phyloP scores from a whole-genome alignment of 2,888 invertebrate species.

The Philopedon plagiatum region DNA sequence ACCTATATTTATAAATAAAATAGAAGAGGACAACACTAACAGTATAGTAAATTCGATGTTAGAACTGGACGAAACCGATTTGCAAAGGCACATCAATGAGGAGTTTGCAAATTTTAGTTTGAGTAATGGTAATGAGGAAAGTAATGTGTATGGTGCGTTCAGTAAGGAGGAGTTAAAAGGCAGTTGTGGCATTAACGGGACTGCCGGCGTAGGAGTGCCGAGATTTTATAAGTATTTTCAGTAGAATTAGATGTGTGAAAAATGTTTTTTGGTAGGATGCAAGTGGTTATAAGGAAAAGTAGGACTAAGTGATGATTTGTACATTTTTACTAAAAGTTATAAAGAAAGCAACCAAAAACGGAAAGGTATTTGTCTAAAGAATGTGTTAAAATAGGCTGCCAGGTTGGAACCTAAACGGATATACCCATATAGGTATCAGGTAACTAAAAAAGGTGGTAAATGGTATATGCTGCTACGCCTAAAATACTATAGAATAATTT shows the following conservation, averaged over 20 bases:
- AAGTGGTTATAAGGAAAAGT: background rate
- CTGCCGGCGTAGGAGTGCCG: slow-evolving; percentile 60
- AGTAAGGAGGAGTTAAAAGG: slow-evolving; percentile 55
- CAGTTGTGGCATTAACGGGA: slow-evolving; percentile 65
- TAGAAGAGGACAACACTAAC: slow-evolving; percentile 21
- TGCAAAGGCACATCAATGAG: slow-evolving; percentile 64
- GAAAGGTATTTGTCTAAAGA: no score
- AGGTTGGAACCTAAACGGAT: no score
- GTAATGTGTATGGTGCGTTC: slow-evolving; percentile 63
- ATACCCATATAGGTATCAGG: no score
- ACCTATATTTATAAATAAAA: slow-evolving; percentile 18
- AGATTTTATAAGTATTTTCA: slow-evolving; percentile 75
- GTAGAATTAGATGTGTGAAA: slow-evolving; percentile 57
- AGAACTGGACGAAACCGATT: slow-evolving; percentile 54
- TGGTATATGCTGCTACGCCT: no score
- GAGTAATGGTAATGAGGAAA: slow-evolving; percentile 55
- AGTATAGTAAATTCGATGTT: slow-evolving; percentile 44
- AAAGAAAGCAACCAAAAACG: no score
- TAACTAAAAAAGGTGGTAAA: no score
- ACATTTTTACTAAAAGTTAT: background rate
- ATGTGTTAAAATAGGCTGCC: no score
- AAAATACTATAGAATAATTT: no score
- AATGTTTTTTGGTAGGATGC: slow-evolving; percentile 9
- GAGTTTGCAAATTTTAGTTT: slow-evolving; percentile 64
- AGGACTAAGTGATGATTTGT: background rate